Base-by-base conservation (phyloP, 1,140 invertebrate genomes). In the Drosophila kohkoa region DNA sequence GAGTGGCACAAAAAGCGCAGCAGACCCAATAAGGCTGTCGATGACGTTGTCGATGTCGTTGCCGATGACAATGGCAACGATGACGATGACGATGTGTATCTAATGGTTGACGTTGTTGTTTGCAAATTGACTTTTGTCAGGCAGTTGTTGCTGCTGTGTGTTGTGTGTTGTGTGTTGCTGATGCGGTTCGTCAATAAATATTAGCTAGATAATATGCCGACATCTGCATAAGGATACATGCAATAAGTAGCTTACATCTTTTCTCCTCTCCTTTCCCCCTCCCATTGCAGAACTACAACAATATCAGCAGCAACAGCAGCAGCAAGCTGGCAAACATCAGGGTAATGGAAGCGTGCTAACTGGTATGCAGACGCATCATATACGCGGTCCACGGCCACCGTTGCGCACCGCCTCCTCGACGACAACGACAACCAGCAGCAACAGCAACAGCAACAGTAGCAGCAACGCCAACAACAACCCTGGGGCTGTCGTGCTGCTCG, bases 301-400 rank as follows among this genome's bases (percentile, higher is more conserved):
- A 75, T 89, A 91, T 79, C 90, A 92, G 69, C 77, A 91, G 68
- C 82, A 91, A 72, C 86, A 91, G 77, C 89, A 81, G 52, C 81
- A 86, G 25, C 66, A 77, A 15, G 15, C 38, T 41, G 11, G 16
- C 73, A 79, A 81, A 46, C 88, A 91, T 77, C 90, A 91, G 63
- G 78, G 88, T 8, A 92, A 92, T 62, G 91, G 91, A 25, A 62
- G 67, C 67, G 79, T 92, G 51, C 74, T 92, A 35, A 90, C 77
- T 38, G 89, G 89, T 15, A 82, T 91, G 32, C 82, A 70, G 51
- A 41, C 81, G 35, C 91, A 92, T 75, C 88, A 92, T 59, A 91
- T 92, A 81, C 79, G 91, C 7, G 90, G 90, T 6, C 91, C 91
- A 75, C 82, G 91, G 46, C 91, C 91, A 79, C 91, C 91, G 38